These are phyloP conservation scores for Aphelocoma californica DNA, from an alignment of 2,797 vertebrate species.

Conservation along the genomic window DNA sequence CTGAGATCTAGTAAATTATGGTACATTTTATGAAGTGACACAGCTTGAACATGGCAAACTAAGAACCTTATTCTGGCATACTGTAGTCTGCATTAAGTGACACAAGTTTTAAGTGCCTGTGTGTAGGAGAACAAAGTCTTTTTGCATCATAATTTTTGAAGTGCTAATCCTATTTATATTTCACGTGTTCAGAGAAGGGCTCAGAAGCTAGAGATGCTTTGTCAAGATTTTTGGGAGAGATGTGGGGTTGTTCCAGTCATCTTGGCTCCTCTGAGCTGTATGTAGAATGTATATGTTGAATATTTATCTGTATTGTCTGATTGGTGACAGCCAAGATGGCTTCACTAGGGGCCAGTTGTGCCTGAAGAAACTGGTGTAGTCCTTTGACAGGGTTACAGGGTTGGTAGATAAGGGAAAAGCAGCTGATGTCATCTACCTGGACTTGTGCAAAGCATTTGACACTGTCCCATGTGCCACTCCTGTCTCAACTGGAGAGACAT, in stretches of 20 bases:
- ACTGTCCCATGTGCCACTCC: background rate
- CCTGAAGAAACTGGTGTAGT: background rate
- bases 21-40: background rate
- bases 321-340: too few species aligned
- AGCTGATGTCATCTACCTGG: rapidly evolving
- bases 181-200: background rate
- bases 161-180: background rate
- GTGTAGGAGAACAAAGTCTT: background rate
- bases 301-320: background rate
- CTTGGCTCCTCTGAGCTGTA: background rate
- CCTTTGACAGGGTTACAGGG: too few species aligned
- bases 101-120: background rate
- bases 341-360: background rate
- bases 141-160: background rate
- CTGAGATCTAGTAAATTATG: background rate
- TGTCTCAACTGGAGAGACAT: background rate
- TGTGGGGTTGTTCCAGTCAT: background rate
- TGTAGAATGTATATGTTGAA: background rate
- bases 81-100: background rate
- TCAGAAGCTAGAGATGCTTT: background rate
- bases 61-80: background rate
- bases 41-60: background rate
- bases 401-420: background rate
- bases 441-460: background rate
- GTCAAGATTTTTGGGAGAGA: background rate